Conservation (phyloP, 2,113 vertebrate genomes). For the Sapajus apella region DNA sequence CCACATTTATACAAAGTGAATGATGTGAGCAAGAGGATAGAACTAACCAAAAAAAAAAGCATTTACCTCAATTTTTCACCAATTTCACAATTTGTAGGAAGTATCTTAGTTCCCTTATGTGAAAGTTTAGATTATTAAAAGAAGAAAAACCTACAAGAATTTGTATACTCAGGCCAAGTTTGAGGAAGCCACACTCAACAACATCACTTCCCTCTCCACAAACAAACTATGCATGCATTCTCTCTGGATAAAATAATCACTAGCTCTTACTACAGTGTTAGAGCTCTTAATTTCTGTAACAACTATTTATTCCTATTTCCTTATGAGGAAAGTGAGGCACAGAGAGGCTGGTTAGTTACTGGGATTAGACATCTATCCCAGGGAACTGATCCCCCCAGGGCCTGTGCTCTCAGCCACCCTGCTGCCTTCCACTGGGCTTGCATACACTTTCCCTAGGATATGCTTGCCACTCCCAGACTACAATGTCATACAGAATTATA, state of each 20-base stretch:
- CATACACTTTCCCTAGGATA: not conserved
- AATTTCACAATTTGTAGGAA: not conserved
- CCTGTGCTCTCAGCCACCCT: not conserved
- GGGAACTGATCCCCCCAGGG: not conserved
- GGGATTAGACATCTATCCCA: not conserved
- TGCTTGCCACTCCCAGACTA: not conserved
- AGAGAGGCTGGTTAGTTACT: not conserved
- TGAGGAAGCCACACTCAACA: not conserved
- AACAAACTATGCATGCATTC: not conserved
- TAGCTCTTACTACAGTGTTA: not conserved
- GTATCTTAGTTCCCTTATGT: not conserved
- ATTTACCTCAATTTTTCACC: not conserved
- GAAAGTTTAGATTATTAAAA: not conserved
- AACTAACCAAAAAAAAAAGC: not conserved
- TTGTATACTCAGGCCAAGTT: not conserved
- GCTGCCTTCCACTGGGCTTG: not conserved
- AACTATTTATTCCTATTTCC: not conserved
- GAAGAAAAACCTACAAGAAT: not conserved
- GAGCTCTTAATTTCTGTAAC: not conserved
- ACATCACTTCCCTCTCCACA: not conserved
- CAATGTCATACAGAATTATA: not conserved
- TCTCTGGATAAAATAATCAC: not conserved
- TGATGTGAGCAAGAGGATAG: not conserved
- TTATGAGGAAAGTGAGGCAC: not conserved
- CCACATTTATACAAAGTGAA: not conserved